Base-by-base conservation (phyloP, 2,797 vertebrate genomes). In the Lophius americanus region DNA sequence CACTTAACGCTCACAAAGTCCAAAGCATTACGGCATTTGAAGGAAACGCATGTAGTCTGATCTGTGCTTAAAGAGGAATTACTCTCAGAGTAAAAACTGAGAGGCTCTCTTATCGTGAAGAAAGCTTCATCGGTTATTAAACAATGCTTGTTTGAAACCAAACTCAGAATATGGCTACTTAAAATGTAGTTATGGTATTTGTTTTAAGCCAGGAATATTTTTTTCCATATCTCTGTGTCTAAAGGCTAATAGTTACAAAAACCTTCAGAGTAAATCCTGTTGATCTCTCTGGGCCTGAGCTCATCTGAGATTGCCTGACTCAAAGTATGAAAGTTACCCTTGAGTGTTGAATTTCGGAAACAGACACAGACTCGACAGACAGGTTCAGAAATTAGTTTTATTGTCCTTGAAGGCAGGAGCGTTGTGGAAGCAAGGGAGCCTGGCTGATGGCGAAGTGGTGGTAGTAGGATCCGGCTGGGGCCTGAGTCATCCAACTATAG, bases 1-100 rank as follows among this genome's bases (percentile, higher is more conserved):
- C 85, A 89, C 87, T 91, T 87, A 87, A 83, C 80, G 73, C 83
- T 89, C 78, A 64, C 64, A 58, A 54, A 71, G 74, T 76, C 76
- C 72, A 75, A 75, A 75, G 68, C 65, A 60, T 81, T 70, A 33
- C 3, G 35, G 62, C 64, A 9, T 79, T 78, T 69, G 68, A 80
- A 65, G 63, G 47, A 79, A 77, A 77, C 68, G 64, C 56, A 10
- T 57, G 51, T 70, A 68, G 68, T 73, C 75, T 60, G 44, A 9
- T 70, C 47, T 52, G 41, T 6, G 33, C 56, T 67, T 56, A 43
- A 70, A 73, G 65, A 51, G n/a, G 50, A 70, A 58, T 23, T 32
- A 58, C 55, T 42, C 39, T 61, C 12, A 60, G 4, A 51, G 32
- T 50, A 23, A 44, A 41, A 58, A 39, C 5, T 3, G 8, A 43